Conservation (phyloP, 1,140 invertebrate species). For the Leptonema lineaticorne region DNA sequence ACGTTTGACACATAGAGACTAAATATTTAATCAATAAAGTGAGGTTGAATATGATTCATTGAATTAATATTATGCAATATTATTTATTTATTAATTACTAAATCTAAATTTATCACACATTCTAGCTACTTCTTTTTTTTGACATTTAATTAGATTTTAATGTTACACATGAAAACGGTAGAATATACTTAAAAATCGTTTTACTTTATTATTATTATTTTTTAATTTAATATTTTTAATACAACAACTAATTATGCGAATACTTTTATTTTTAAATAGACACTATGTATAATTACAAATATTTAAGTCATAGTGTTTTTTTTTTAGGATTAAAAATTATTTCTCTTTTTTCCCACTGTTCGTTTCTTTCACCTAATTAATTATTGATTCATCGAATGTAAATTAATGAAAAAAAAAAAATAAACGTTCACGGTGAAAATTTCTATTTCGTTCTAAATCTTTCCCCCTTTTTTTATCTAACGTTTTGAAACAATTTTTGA, state of each 20-base stretch:
- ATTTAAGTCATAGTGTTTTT: not conserved
- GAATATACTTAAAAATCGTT: constrained; percentile 40
- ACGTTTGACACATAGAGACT: constrained; percentile 40
- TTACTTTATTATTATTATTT: too few relatives aligned
- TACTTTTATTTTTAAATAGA: not conserved
- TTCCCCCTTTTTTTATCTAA: too few relatives aligned
- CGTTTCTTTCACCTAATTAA: too few relatives aligned
- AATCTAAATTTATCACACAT: constrained; percentile 42
- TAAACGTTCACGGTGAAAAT: too few relatives aligned
- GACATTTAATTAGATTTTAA: constrained; percentile 40
- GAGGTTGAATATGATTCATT: constrained; percentile 28
- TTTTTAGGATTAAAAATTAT: not conserved
- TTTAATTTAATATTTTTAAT: constrained; percentile 28
- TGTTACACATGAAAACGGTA: constrained; percentile 41
- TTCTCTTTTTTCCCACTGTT: too few relatives aligned
- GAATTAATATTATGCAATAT: constrained; percentile 19
- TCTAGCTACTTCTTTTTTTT: constrained; percentile 40
- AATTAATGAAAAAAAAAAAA: too few relatives aligned
- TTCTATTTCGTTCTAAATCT: too few relatives aligned
- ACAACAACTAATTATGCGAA: constrained; percentile 36
- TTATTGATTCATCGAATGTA: too few relatives aligned
- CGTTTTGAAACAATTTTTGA: too few relatives aligned
- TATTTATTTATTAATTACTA: constrained; percentile 31
- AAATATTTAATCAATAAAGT: constrained; percentile 36
- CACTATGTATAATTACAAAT: constrained; percentile 1